Base-by-base conservation (phyloP, 2,888 invertebrate genomes). In the Scelioninae gen. 2 region DNA sequence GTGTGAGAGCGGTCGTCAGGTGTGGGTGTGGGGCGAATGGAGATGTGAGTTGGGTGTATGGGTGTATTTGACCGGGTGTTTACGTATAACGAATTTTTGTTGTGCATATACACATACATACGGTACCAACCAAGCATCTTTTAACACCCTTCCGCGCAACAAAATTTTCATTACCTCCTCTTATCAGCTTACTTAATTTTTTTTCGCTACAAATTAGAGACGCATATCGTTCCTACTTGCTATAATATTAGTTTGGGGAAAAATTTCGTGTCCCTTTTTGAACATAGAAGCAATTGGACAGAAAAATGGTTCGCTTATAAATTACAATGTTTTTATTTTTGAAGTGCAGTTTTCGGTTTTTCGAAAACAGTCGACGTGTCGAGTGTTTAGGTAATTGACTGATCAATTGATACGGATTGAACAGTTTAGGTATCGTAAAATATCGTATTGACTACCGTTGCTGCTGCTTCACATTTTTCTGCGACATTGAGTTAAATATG, bases 41-140 rank as follows among this genome's bases (percentile, higher is more conserved):
- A n/a, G n/a, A n/a, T n/a, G n/a, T n/a, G n/a, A n/a, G n/a, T n/a
- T n/a, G n/a, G n/a, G n/a, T 41, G 37, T 22, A 31, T 25, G 13
- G 35, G 25, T 39, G 28, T 37, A 2, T 50, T 48, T 48, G 46
- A 50, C 28, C 50, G 43, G 35, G 57, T 53, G 63, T 64, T 72
- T 46, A 25, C 58, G 69, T 74, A 70, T 71, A 63, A 67, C 16
- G 35, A n/a, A n/a, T n/a, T n/a, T 45, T 48, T 63, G 76, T 75
- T 77, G 75, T 79, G 77, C 77, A 76, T 78, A 77, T 77, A 78
- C 76, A 78, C 73, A 80, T 73, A 76, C 76, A 67, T 64, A 69
- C 74, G 53, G 15, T 46, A 60, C 60, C 48, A 61, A 64, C 72
- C 72, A 31, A 72, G 48, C 48, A 31, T 45, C 19, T 48, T 48